Evolutionary conservation across 2,888 invertebrate species (phyloP), one percentile per base, ranked within the genome.

Genomic region (Athalia rosae): DNA sequence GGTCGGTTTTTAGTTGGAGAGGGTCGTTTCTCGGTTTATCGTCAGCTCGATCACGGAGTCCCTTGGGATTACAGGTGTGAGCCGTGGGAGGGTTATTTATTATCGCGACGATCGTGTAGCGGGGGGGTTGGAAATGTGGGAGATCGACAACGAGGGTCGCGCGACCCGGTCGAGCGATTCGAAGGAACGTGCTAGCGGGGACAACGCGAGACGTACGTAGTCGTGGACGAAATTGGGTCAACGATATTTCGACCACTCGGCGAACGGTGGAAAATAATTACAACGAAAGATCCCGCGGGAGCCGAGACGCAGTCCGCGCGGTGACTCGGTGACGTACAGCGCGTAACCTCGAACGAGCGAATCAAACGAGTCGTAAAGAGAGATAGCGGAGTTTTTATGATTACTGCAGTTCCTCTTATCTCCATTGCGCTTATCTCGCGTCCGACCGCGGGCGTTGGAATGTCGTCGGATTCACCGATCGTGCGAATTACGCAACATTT

Each of bases 301-400:
- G 45, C 53, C 15, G 13, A 13, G 13, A 8, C n/a, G 11, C 45
- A 58, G 71, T 45, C 71, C 47, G 15, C 43, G 53, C n/a, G 8
- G n/a, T 58, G 13, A 13, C 50, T 28, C 41, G 71, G 45, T 45
- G 45, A 58, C 71, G 71, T 58, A n/a, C n/a, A n/a, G n/a, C 69
- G 11, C 69, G 45, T 50, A 50, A 45, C 56, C 69, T 41, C 56
- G n/a, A 43, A 4, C 6, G 45, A 45, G 45, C n/a, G 58, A 48
- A 71, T 58, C 45, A 4, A 4, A 56, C 45, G 41, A 58, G 56
- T 71, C 71, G 71, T 71, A 45, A 3, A 15, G 6, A 50, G 9
- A 69, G 71, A 71, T 71, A 71, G 58, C 58, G 15, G 58, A 58
- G 58, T 71, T 71, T 69, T 71, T 71, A 58, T 58, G 9, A 45